Conservation (phyloP, 2,797 vertebrate genomes). For the Paedocypris micromegethes region DNA sequence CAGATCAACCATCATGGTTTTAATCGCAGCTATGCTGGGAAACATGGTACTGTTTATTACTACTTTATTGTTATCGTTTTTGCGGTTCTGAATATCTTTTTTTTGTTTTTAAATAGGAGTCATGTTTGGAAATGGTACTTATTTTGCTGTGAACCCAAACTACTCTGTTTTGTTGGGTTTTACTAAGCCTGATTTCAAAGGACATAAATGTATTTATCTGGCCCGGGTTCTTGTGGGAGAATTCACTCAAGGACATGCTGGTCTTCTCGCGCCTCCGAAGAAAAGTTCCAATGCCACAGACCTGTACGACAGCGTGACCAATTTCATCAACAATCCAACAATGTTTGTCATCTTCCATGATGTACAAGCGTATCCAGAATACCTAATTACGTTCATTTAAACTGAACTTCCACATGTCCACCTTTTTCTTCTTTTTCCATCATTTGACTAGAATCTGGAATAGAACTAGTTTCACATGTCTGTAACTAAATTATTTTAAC, state of each 20-base stretch:
- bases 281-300: conserved; percentile 43
- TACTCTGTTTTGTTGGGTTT: conserved; percentile 55
- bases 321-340: not conserved
- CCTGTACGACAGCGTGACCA: conserved; percentile 63
- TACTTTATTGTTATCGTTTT: not conserved
- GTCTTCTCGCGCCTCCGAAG: conserved; percentile 51
- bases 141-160: conserved; percentile 59
- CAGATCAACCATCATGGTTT: conserved; percentile 64
- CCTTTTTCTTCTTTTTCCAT: too few relatives aligned
- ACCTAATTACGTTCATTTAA: conserved; percentile 59
- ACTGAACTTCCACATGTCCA: too few relatives aligned
- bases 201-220: conserved; percentile 60
- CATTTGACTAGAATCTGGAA: too few relatives aligned
- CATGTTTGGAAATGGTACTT: conserved; percentile 57
- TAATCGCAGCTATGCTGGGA: conserved; percentile 67
- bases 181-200: not conserved
- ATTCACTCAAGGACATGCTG: not conserved
- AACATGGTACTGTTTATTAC: conserved; percentile 51
- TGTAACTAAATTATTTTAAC: too few relatives aligned
- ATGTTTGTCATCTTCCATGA: conserved; percentile 66
- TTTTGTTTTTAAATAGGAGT: conserved; percentile 44
- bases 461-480: too few relatives aligned
- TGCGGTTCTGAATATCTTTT: not conserved
- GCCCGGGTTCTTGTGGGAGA: conserved; percentile 66
- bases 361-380: conserved; percentile 67